Evolutionary conservation across 2,113 vertebrate species (phyloP), one percentile per base, ranked within the genome.

Genomic region (Lipophrys pholis): DNA sequence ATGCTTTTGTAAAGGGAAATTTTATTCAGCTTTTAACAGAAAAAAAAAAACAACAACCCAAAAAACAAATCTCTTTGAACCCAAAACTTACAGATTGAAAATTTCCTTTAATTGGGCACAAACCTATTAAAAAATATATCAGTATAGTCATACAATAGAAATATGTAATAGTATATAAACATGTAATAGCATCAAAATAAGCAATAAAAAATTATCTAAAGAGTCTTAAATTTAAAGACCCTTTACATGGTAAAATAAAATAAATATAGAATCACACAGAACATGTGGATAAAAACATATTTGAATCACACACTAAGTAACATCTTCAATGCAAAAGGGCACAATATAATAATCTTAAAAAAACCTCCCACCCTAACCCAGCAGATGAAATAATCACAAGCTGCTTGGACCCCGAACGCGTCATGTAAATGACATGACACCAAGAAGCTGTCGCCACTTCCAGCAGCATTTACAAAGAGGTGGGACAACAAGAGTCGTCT

Each of bases 1-100:
- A 45, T 50, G 79, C 38, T 70, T 66, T 69, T 87, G 78, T 71
- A 81, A 56, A 79, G 76, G 49, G 60, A 78, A 70, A 74, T 89
- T 77, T 76, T 82, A 78, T 86, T 77, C 55, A 50, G 57, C 73
- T 46, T 48, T 57, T 82, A 73, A 73, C 66, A 55, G 50, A 62
- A 50, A 64, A 78, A 82, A 76, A 50, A 57, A 41, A 21, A 50
- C 8, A n/a, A 62, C 12, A 80, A 46, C 41, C 39, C 54, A n/a
- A 39, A 67, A n/a, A 21, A 53, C 8, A n/a, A 62, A 70, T 56
- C 42, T 11, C 8, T 76, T 53, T 64, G n/a, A 80, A 50, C 41
- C 39, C 54, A 15, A 39, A 67, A n/a, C 64, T 40, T 45, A 49
- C 14, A 57, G 12, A 30, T 58, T 15, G 30, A 58, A 39, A 60